These are phyloP conservation scores for Latrodectus elegans DNA, from an alignment of 2,888 invertebrate species.

Conservation along the genomic window DNA sequence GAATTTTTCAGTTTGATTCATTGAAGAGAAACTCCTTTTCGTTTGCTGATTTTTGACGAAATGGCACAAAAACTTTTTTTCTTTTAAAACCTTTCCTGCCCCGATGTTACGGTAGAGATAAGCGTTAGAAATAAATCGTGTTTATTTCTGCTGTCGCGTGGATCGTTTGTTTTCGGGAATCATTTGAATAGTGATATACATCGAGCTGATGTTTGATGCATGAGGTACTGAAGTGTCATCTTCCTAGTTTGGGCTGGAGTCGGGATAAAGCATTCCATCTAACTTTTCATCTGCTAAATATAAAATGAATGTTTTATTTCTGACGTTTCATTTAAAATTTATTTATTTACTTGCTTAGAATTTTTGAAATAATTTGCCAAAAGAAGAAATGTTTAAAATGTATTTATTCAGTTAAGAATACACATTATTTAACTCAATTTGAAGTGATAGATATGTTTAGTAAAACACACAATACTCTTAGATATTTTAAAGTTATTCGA, in stretches of 20 bases:
- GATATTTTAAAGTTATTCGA: no score
- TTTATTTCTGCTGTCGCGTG: constrained; percentile 17
- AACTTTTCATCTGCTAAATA: no score
- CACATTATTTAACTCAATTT: no score
- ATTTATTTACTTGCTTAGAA: no score
- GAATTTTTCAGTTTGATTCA: constrained; percentile 46
- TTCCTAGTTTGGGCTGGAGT: neutral
- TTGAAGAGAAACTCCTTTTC: constrained; percentile 22
- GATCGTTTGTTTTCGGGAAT: constrained; percentile 17
- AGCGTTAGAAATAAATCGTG: constrained; percentile 37
- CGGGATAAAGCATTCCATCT: no score
- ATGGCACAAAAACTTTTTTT: neutral
- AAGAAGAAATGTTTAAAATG: no score
- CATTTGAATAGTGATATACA: constrained; percentile 39
- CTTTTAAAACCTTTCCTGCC: neutral
- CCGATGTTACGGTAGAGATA: neutral
- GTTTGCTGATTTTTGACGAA: constrained; percentile 11
- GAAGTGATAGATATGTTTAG: no score
- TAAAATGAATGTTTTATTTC: no score
- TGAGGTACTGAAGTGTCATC: constrained; percentile 4
- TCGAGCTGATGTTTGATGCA: constrained; percentile 28
- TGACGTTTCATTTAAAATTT: no score
- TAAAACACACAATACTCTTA: no score
- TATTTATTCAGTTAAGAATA: no score
- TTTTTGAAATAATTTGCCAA: no score